phyloP scores from a whole-genome alignment of 2,797 vertebrate genomes.

The Cygnus olor region DNA sequence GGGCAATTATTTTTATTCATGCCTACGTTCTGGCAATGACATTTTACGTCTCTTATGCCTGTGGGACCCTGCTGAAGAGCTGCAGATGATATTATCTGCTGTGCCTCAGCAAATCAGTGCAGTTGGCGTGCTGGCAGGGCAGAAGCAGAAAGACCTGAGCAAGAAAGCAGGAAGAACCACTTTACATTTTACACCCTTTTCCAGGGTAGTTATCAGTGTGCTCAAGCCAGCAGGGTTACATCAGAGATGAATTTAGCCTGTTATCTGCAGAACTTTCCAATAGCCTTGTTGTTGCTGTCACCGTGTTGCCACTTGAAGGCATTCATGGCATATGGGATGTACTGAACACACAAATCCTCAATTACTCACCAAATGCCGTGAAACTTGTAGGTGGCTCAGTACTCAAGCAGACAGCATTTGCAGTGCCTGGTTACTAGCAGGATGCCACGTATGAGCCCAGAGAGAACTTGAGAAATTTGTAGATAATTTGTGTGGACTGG shows the following conservation, averaged over 20 bases:
- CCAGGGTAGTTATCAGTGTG: background rate
- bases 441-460: background rate
- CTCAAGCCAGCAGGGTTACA: background rate
- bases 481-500: background rate
- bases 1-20: conserved; percentile 53
- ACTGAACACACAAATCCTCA: conserved; percentile 20
- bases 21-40: background rate
- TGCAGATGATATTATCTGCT: background rate
- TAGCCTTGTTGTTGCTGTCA: background rate
- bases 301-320: conserved; percentile 17
- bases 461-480: conserved; percentile 20
- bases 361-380: conserved; percentile 42
- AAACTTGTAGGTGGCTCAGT: conserved; percentile 48
- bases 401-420: conserved; percentile 14
- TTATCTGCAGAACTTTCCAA: background rate
- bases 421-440: background rate
- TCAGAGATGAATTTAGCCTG: background rate
- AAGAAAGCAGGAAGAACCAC: background rate
- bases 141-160: background rate
- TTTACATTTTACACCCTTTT: background rate
- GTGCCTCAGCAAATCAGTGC: rapidly evolving
- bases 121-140: background rate
- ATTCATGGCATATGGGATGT: conserved; percentile 33
- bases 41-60: background rate
- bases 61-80: background rate